Base-by-base conservation (phyloP, 2,888 invertebrate species). In the Cotesia congregata region DNA sequence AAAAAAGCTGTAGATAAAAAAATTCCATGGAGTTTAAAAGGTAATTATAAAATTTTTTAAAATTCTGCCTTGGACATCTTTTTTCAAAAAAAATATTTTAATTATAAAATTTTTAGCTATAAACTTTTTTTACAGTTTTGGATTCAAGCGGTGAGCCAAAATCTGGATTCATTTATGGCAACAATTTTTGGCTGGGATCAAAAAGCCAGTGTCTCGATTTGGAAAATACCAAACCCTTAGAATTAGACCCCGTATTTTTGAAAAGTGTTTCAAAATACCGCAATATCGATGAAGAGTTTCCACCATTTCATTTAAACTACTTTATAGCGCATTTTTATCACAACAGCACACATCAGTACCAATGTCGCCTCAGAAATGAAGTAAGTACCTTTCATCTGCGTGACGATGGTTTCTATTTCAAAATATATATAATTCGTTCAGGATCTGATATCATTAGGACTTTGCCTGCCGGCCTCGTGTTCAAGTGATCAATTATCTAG, bases 141-240 rank as follows among this genome's bases (percentile, higher is more conserved):
- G 93, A 93, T 84, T 90, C 92, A 4, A 93, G 92, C 73, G 93
- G 93, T 6, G 86, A 86, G 12, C 91, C 92, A 4, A 90, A 88
- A 1, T 83, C 91, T 0, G 92, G 92, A 1, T 93, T 93, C 82
- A 83, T 92, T 0, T 91, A 91, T 80, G 93, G 93, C 0, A 91
- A 93, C 79, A 93, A 92, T 85, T 91, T 90, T 72, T 93, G 93
- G 93, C 81, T 92, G 60, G 93, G 93, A 9, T 90, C 90, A 38
- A 89, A 88, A 64, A 87, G 88, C 61, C 91, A 92, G 15, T 93
- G 93, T 82, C 80, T 86, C 1, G 91, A 91, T 1, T 85, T 91
- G 0, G 78, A 80, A 0, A 88, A 89, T 67, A 83, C 75, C 1
- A 81, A 76, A n/a, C 85, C 84, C 3, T 78, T 90, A 3, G 79